Conservation (phyloP, 2,113 vertebrate genomes). For the Phyllostomus hastatus region DNA sequence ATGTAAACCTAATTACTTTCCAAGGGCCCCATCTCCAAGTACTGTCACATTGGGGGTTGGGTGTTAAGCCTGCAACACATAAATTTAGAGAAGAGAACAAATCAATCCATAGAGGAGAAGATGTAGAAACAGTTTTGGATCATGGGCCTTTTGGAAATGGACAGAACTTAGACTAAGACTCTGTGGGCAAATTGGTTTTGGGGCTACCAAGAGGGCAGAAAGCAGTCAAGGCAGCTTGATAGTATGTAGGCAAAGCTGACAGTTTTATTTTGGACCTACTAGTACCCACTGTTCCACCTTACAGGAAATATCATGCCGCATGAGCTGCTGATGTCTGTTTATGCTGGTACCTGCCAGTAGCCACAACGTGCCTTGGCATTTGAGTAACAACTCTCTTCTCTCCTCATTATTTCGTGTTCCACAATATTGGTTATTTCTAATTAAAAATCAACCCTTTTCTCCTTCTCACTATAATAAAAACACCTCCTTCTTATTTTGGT, state of each 20-base stretch:
- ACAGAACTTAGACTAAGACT: not conserved
- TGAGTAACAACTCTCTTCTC: not conserved
- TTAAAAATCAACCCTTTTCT: not conserved
- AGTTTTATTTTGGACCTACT: not conserved
- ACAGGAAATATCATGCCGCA: not conserved
- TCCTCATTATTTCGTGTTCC: not conserved
- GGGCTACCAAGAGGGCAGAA: not conserved
- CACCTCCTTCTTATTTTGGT: not conserved
- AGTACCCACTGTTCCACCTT: not conserved
- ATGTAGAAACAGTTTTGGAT: not conserved
- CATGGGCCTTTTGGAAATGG: not conserved
- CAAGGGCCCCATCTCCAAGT: not conserved
- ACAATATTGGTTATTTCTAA: not conserved
- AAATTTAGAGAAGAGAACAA: accelerated
- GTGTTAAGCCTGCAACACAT: not conserved
- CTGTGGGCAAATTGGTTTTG: not conserved
- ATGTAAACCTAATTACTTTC: not conserved
- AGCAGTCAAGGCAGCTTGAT: not conserved
- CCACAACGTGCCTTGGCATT: not conserved
- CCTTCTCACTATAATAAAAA: not conserved
- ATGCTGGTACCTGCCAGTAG: not conserved
- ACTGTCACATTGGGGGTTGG: accelerated
- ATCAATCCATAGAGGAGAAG: not conserved
- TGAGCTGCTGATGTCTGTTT: not conserved
- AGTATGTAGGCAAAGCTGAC: not conserved